Evolutionary conservation across 2,888 invertebrate genomes (phyloP), one percentile per base, ranked within the genome.

Genomic region (Acronicta aceris): DNA sequence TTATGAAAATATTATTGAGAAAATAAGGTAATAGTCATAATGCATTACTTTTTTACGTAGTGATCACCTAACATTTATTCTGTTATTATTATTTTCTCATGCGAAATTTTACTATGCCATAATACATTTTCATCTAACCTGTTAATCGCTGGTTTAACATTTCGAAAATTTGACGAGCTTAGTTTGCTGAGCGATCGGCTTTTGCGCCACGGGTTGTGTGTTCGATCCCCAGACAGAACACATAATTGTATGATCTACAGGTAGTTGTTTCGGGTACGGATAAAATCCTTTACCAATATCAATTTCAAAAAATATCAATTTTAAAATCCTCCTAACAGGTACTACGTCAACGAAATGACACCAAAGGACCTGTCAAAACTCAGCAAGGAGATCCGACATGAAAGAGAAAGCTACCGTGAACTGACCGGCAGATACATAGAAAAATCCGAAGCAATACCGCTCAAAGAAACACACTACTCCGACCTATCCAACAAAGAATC

Each of bases 311-410:
- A 36, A 36, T 36, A 1, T 36, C 13, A 36, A 36, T 13, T 36
- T 36, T 12, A 36, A 33, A 47, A 48, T 33, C 8, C 13, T 12
- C 6, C 0, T 30, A 3, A 55, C 86, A 94, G 94, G 69, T 94
- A 92, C 71, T 93, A 91, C 78, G 81, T 89, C 64, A 91, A 89
- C 74, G 94, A 94, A 65, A 91, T 93, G 48, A 91, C 92, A 0
- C 91, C 94, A 0, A 94, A 94, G 70, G 94, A 95, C 65, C 74
- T 95, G 0, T 93, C 95, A 0, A 94, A 93, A 69, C 85, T 92
- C 0, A 93, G 91, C 76, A 95, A 94, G 64, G 95, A 95, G 38
- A 92, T 95, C 0, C 87, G 95, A 0, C 93, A 94, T 82, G 94
- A 95, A 42, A 78, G 95, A 0, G 95, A 95, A 40, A 94, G 93